These are phyloP conservation scores for Drosophila teissieri DNA, from an alignment of 1,140 invertebrate genomes.

Conservation along the genomic window DNA sequence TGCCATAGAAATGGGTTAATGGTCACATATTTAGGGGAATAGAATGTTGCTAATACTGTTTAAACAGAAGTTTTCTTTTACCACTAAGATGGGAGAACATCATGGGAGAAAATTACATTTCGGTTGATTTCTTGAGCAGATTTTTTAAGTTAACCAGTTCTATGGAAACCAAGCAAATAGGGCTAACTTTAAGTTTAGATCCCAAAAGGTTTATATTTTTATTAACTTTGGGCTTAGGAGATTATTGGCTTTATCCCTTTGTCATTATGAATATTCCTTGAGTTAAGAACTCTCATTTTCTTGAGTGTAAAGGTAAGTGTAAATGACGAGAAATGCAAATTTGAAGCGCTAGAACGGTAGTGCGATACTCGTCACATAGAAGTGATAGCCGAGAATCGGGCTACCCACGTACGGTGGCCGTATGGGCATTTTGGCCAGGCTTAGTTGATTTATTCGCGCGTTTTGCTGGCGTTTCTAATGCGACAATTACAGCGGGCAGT, in stretches of 20 bases:
- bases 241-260: too few relatives aligned
- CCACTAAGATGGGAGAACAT: background rate
- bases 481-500: constrained; percentile 71
- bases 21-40: background rate
- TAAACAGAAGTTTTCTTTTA: background rate
- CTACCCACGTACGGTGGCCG: constrained; percentile 31
- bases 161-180: background rate
- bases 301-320: constrained; percentile 6
- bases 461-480: constrained; percentile 80
- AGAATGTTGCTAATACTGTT: background rate
- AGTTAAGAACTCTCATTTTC: background rate
- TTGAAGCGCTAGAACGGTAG: constrained; percentile 22
- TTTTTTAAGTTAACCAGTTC: background rate
- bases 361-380: constrained; percentile 20
- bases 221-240: too few relatives aligned
- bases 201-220: too few relatives aligned
- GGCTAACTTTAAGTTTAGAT: too few relatives aligned
- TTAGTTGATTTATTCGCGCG: constrained; percentile 74
- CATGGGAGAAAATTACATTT: too few relatives aligned
- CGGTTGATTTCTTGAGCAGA: background rate
- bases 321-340: constrained; percentile 27
- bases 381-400: constrained; percentile 35
- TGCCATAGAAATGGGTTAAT: constrained; percentile 1
- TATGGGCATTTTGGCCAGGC: constrained; percentile 30
- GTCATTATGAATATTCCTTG: too few relatives aligned